Percentiles rank a stretch among this genome's conserved stretches.
phyloP scores from a whole-genome alignment of 2,113 vertebrate genomes.

The Marmota flaviventris region DNA sequence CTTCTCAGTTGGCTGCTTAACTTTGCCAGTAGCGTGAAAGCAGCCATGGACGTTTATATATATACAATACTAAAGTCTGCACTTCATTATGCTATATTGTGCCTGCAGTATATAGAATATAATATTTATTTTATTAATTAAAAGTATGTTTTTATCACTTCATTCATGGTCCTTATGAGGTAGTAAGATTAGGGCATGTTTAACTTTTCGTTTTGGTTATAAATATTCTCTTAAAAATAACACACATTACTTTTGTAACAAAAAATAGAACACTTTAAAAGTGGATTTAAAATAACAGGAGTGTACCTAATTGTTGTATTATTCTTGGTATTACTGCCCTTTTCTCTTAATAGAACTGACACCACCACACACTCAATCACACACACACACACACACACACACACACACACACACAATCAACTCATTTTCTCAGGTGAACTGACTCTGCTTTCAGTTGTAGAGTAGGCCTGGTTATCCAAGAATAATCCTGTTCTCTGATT shows the following conservation, averaged over 20 bases:
- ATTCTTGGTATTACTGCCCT: not conserved
- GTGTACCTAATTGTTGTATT: not conserved
- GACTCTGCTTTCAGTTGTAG: not conserved
- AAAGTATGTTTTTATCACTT: not conserved
- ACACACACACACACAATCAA: not conserved
- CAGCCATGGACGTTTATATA: not conserved
- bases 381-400: not conserved
- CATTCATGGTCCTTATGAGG: not conserved
- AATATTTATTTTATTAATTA: not conserved
- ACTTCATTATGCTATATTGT: not conserved
- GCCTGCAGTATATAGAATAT: not conserved
- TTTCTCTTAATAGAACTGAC: not conserved
- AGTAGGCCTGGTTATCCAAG: not conserved
- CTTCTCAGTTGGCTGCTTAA: not conserved
- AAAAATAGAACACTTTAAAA: not conserved
- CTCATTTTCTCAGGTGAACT: not conserved
- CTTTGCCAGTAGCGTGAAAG: not conserved
- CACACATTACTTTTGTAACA: conserved; percentile 4
- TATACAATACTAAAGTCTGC: not conserved
- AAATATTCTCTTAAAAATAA: conserved; percentile 24
- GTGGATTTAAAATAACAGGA: not conserved
- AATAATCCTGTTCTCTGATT: not conserved
- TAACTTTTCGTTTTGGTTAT: not conserved
- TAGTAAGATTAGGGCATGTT: not conserved
- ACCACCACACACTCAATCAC: not conserved